These are phyloP conservation scores for Lithophane socia DNA, from an alignment of 2,888 invertebrate genomes.

Conservation along the genomic window DNA sequence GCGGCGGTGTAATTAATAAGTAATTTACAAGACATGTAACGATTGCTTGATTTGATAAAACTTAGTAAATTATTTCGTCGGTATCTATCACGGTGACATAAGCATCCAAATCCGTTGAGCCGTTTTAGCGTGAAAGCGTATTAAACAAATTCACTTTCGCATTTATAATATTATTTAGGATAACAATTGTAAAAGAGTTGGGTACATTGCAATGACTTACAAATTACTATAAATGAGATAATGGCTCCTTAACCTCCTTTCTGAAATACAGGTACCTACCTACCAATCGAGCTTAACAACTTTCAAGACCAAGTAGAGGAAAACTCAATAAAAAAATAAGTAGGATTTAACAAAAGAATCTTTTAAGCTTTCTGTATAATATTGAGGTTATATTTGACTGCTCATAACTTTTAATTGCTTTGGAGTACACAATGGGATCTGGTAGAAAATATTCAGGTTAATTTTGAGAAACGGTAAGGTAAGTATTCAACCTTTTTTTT, in stretches of 20 bases:
- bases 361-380: slow-evolving; percentile 3
- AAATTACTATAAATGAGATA: too few relatives aligned
- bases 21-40: too few relatives aligned
- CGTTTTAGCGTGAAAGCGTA: too few relatives aligned
- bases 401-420: slow-evolving; percentile 18
- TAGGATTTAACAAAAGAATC: slow-evolving; percentile 12
- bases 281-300: background rate
- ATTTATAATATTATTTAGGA: too few relatives aligned
- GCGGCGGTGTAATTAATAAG: too few relatives aligned
- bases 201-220: background rate
- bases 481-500: background rate
- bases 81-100: too few relatives aligned
- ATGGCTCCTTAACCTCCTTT: background rate
- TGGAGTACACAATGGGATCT: background rate
- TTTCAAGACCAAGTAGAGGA: background rate
- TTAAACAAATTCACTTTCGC: too few relatives aligned
- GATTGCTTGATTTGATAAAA: too few relatives aligned
- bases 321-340: background rate
- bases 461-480: background rate
- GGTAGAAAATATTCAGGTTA: background rate
- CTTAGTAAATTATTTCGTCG: too few relatives aligned
- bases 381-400: slow-evolving; percentile 8
- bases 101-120: too few relatives aligned
- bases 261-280: background rate
- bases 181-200: background rate